Evolutionary conservation across 2,797 vertebrate species (phyloP), one percentile per base, ranked within the genome.

Genomic region (Threskiornis aethiopicus): DNA sequence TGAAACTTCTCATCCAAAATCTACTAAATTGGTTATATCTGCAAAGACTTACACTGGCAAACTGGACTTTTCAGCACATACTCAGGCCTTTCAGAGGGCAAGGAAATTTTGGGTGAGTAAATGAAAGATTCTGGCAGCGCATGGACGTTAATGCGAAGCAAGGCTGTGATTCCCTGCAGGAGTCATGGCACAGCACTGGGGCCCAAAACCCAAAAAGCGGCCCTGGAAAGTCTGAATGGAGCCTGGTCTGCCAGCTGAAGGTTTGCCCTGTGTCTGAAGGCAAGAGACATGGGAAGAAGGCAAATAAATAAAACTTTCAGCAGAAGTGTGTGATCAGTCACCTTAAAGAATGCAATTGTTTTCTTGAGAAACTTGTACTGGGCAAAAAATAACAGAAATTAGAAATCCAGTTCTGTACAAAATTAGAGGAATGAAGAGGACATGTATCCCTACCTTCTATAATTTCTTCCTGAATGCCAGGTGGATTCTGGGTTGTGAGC

Each of bases 121-220:
- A 84, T 65, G 13, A 76, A 86, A 84, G 54, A 28, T 65, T 42
- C 33, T 65, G 33, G 9, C 13, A 67, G 41, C 0, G 0, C 4
- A 9, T 37, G 13, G 28, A 70, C 3, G 0, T 64, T 55, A 67
- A 57, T 0, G 4, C 0, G 2, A 89, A 75, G 20, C 11, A 49
- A 61, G 29, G 37, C 25, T 61, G 37, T 0, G 10, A 21, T 4
- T 84, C 65, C 31, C 33, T 84, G 61, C 16, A 82, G 54, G 37
- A 64, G 16, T 71, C 16, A 15, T 22, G 42, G 18, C 0, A 0
- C 20, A 72, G 6, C 21, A 28, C 0, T 19, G 14, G 22, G 8
- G 7, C 33, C 26, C 37, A 49, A 65, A 78, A n/a, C 6, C 24
- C 9, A 18, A 75, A 83, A 37, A 47, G 17, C 15, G 71, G 28